phyloP scores from a whole-genome alignment of 30 jellyfish, hydroid and myxozoan genomes.

The Cassiopea andromeda region DNA sequence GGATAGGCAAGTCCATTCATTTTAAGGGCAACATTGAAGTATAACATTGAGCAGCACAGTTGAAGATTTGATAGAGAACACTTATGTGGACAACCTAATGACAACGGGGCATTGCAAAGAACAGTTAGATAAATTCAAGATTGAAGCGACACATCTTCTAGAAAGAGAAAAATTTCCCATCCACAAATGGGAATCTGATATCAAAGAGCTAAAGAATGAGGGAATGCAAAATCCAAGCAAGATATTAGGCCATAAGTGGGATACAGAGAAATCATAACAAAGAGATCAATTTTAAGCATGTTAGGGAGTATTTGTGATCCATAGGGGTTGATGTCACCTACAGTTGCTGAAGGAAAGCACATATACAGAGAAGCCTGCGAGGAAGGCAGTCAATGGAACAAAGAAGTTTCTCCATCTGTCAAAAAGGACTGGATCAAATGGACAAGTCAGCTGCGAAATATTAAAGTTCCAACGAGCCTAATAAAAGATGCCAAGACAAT shows the following conservation, averaged over 20 bases:
- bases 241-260: not conserved
- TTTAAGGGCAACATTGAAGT: conserved; percentile 37
- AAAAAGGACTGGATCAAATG: conserved; percentile 19
- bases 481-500: conserved; percentile 3
- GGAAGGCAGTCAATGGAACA: conserved; percentile 37
- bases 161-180: conserved; percentile 14
- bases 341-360: conserved; percentile 48
- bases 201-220: conserved; percentile 34
- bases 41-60: conserved; percentile 51
- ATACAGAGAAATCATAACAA: conserved; percentile 9
- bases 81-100: conserved; percentile 56
- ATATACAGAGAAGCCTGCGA: conserved; percentile 50
- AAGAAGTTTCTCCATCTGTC: conserved; percentile 32
- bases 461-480: conserved; percentile 42
- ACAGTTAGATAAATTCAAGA: conserved; percentile 21
- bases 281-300: conserved; percentile 33
- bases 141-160: conserved; percentile 36
- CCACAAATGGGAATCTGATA: conserved; percentile 67
- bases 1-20: conserved; percentile 53
- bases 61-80: conserved; percentile 24
- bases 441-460: conserved; percentile 15
- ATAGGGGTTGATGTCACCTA: conserved; percentile 35
- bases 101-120: conserved; percentile 21
- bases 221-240: conserved; percentile 23
- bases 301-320: too few species aligned